Evolutionary conservation across 1,140 invertebrate species (phyloP).

Genomic region (Drosophila miranda): DNA sequence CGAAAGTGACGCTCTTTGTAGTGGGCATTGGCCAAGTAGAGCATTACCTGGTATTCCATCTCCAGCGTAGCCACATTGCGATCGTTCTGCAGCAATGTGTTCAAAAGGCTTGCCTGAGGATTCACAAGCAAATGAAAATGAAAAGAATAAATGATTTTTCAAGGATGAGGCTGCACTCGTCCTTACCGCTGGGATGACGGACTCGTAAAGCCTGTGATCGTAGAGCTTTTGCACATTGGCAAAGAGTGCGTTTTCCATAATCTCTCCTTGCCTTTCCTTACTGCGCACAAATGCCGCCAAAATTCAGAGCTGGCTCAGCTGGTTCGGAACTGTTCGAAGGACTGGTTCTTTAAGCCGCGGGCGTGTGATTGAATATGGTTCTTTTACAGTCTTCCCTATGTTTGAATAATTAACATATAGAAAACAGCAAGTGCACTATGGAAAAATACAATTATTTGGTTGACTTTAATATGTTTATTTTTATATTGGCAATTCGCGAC

Average conservation of each 20-base stretch:
- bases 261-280: too few species aligned
- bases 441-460: too few species aligned
- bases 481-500: too few species aligned
- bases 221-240: slow-evolving; percentile 73
- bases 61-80: slow-evolving; percentile 65
- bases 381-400: too few species aligned
- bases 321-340: too few species aligned
- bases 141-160: background rate
- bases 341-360: too few species aligned
- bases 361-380: too few species aligned
- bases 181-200: slow-evolving; percentile 65
- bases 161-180: background rate
- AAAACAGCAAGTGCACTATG: too few species aligned
- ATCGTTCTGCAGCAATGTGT: slow-evolving; percentile 67
- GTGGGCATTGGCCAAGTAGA: slow-evolving; percentile 58
- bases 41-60: slow-evolving; percentile 69
- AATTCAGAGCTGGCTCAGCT: too few species aligned
- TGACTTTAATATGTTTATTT: too few species aligned
- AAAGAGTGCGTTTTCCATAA: slow-evolving; percentile 71
- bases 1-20: slow-evolving; percentile 61
- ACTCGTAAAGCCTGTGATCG: slow-evolving; percentile 70
- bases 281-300: too few species aligned
- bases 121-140: background rate
- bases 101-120: slow-evolving; percentile 62
- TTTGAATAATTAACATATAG: too few species aligned